These are phyloP conservation scores for Rotaria magnacalcarata DNA, from an alignment of 2,888 invertebrate genomes.

Conservation along the genomic window DNA sequence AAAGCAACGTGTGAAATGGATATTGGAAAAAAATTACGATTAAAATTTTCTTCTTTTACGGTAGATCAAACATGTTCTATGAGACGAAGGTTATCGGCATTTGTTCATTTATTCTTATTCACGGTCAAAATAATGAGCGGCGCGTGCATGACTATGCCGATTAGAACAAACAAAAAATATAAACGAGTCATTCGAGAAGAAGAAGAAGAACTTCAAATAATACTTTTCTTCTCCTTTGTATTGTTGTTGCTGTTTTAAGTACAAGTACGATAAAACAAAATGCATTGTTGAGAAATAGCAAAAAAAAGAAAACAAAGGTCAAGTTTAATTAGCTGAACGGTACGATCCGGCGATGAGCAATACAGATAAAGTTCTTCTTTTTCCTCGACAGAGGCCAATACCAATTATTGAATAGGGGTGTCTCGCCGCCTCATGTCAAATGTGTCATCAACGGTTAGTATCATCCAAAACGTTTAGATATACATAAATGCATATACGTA, in stretches of 20 bases:
- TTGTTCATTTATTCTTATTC: background rate
- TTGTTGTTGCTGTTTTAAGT: background rate
- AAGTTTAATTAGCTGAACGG: background rate
- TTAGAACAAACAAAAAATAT: background rate
- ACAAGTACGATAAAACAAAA: background rate
- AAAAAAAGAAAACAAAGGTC: background rate
- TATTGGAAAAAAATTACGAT: background rate
- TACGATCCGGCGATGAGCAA: background rate
- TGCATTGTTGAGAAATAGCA: background rate
- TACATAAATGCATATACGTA: background rate
- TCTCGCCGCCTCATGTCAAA: constrained; percentile 18
- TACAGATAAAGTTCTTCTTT: background rate
- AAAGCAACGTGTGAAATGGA: constrained; percentile 1
- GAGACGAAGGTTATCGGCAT: constrained; percentile 8
- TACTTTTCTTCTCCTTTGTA: background rate
- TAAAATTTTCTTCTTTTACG: background rate
- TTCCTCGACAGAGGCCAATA: background rate
- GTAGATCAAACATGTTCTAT: background rate
- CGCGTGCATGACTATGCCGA: background rate
- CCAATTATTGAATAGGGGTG: background rate
- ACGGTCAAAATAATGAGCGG: constrained; percentile 19
- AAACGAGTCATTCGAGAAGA: background rate
- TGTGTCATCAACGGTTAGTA: constrained; percentile 12
- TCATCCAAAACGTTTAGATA: background rate
- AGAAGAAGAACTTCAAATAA: background rate